Percentiles rank a stretch among this genome's conserved stretches.
Conservation (phyloP, 2,888 invertebrate genomes). For the Ochropacha duplaris region DNA sequence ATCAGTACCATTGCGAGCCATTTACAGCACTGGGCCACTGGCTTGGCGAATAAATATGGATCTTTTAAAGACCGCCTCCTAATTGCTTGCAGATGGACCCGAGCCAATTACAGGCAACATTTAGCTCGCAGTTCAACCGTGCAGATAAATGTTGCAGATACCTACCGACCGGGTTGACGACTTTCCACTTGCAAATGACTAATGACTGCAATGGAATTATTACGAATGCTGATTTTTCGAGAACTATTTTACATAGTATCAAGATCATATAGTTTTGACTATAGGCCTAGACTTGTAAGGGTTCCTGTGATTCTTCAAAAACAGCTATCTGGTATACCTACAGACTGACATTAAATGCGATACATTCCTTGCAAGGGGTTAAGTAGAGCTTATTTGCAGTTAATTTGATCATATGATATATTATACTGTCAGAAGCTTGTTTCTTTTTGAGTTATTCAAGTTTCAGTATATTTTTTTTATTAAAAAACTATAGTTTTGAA, state of each 20-base stretch:
- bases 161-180: constrained; percentile 37
- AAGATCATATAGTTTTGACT: too few species aligned
- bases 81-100: constrained; percentile 79
- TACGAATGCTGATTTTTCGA: not conserved
- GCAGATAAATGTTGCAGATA: constrained; percentile 66
- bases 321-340: too few species aligned
- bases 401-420: too few species aligned
- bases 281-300: too few species aligned
- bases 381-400: too few species aligned
- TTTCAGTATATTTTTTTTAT: too few species aligned
- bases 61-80: constrained; percentile 72
- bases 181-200: constrained; percentile 30
- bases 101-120: constrained; percentile 73
- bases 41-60: constrained; percentile 71
- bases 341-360: too few species aligned
- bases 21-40: constrained; percentile 41
- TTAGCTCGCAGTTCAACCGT: constrained; percentile 55
- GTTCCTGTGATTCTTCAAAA: too few species aligned
- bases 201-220: constrained; percentile 29
- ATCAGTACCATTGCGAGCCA: constrained; percentile 44
- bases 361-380: too few species aligned
- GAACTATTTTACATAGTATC: not conserved
- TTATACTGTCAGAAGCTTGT: too few species aligned
- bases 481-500: too few species aligned
- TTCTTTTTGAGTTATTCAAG: too few species aligned